A percentile compares a stretch with the other conserved stretches of the same genome.
These are phyloP conservation scores for Acanthosepion lycidas DNA, from an alignment of 2,888 invertebrate species.

Conservation along the genomic window DNA sequence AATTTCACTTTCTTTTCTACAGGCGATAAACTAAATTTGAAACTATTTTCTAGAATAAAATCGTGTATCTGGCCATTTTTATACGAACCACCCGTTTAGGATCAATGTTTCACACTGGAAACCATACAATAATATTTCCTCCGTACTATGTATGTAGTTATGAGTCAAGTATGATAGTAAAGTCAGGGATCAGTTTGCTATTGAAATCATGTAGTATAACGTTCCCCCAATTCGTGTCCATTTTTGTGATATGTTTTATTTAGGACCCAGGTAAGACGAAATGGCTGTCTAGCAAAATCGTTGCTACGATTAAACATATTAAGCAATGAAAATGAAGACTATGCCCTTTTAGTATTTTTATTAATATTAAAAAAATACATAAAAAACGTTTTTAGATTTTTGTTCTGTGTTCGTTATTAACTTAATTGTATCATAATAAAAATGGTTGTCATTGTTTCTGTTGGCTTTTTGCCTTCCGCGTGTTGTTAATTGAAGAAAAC, in stretches of 20 bases:
- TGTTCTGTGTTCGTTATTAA: neutral
- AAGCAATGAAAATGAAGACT: neutral
- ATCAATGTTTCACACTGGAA: neutral
- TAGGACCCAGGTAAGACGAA: neutral
- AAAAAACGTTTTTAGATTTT: too few species aligned
- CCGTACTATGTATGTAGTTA: neutral
- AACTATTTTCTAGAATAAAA: neutral
- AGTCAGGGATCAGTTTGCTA: neutral
- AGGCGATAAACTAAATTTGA: too few species aligned
- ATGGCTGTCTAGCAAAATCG: neutral
- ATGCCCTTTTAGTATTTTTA: neutral
- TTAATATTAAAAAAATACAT: too few species aligned
- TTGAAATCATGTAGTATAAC: neutral
- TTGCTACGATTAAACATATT: neutral
- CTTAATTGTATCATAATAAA: neutral
- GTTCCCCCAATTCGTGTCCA: neutral
- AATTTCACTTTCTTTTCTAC: too few species aligned
- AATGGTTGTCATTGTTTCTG: neutral
- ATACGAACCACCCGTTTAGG: neutral
- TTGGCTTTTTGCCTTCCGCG: conserved; percentile 22
- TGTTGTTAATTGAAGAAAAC: neutral
- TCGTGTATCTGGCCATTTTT: neutral
- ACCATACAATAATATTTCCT: neutral
- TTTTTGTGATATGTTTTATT: neutral
- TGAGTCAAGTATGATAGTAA: neutral